Evolutionary conservation across 2,113 vertebrate genomes (phyloP), one percentile per base, ranked within the genome.

Genomic region (Poecilia latipinna): DNA sequence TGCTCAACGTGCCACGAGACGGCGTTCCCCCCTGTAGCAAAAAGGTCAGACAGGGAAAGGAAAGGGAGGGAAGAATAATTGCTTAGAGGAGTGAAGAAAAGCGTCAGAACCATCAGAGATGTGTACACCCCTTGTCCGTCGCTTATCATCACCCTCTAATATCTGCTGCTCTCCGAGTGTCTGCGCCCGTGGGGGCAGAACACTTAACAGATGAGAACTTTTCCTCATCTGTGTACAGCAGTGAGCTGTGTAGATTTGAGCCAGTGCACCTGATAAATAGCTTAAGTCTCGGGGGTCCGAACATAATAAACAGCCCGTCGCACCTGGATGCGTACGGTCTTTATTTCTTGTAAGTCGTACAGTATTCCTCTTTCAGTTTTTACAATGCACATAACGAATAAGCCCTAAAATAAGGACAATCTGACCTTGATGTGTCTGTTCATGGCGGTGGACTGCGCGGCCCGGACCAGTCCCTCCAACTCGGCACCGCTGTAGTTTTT

Each of bases 401-500:
- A 57, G 24, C 2, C 22, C 51, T 3, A n/a, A 57, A n/a, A 57
- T 57, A 57, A 57, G 24, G 0, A 57, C n/a, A 57, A n/a, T n/a
- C 24, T 24, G 82, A 98, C 98, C 97, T 99, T 99, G 74, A 99
- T 99, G 79, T 98, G 98, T 29, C 98, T 94, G 93, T 99, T 99
- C 98, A 99, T 99, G 67, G 98, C 98, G 0, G 96, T 98, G 69
- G 98, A 98, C 89, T 99, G 98, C 0, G 98, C 98, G 5, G 97
- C 98, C 71, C 97, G 94, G 82, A 99, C 97, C 44, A 99, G 94
- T 4, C 98, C 98, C 81, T 99, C 98, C 78, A 99, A 89, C 65
- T 99, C 98, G 0, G 98, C 98, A 0, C 98, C 98, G 35, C 97
- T 98, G 94, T 95, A 99, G 89, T 99, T 99, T 88, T 99, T 99